Conservation (phyloP, 2,113 vertebrate species). For the Rynchops niger region DNA sequence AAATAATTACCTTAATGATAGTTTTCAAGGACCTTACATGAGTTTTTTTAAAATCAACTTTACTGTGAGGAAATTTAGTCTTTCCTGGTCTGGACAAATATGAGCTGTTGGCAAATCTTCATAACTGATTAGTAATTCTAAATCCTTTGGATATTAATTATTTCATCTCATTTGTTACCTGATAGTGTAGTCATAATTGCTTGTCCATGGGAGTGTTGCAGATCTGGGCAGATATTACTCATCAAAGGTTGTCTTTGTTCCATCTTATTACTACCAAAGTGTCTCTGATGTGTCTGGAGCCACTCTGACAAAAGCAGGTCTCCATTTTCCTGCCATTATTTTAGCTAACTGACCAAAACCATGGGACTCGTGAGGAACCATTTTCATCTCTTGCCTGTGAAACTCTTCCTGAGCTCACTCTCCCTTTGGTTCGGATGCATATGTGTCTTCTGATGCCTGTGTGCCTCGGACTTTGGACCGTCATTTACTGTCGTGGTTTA, state of each 20-base stretch:
- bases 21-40: slow-evolving; percentile 6
- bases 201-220: not conserved
- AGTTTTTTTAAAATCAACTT: not conserved
- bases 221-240: not conserved
- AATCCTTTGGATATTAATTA: not conserved
- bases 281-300: not conserved
- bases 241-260: not conserved
- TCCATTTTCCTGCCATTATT: too few relatives aligned
- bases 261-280: not conserved
- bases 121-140: not conserved
- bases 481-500: too few relatives aligned
- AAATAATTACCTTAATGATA: slow-evolving; percentile 38
- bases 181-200: not conserved
- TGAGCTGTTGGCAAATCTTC: not conserved
- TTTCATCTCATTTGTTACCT: not conserved
- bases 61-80: slow-evolving; percentile 4
- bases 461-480: too few relatives aligned
- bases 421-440: too few relatives aligned
- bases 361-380: too few relatives aligned
- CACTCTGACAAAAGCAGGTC: too few relatives aligned
- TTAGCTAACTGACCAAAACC: too few relatives aligned
- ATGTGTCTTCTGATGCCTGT: too few relatives aligned
- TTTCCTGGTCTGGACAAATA: not conserved
- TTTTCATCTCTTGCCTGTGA: too few relatives aligned
- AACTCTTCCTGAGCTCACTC: too few relatives aligned